Percentiles rank a stretch among this genome's conserved stretches.
phyloP scores from a whole-genome alignment of 2,888 invertebrate genomes.

The Cerastoderma edule region DNA sequence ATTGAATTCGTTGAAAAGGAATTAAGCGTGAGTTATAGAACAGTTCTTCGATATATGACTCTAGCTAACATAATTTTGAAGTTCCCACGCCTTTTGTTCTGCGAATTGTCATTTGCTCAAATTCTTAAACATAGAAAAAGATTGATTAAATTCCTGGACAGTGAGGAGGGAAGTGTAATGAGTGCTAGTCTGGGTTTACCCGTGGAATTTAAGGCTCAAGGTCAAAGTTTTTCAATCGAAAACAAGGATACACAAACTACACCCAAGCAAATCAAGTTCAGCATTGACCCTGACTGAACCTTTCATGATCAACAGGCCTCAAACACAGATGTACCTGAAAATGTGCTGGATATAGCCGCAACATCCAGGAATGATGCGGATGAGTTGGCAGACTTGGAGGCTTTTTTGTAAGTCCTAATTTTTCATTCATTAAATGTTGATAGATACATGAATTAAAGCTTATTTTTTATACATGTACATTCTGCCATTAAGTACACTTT shows the following conservation, averaged over 20 bases:
- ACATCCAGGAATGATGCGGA: slow-evolving; percentile 16
- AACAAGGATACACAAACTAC: slow-evolving; percentile 19
- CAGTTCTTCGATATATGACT: slow-evolving; percentile 29
- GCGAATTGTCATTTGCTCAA: slow-evolving; percentile 28
- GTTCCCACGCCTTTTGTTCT: slow-evolving; percentile 22
- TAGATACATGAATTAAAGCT: slow-evolving; percentile 9
- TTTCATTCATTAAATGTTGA: slow-evolving; percentile 11
- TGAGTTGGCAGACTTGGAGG: slow-evolving; percentile 9
- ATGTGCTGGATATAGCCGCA: slow-evolving; percentile 6
- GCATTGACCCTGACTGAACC: slow-evolving; percentile 10
- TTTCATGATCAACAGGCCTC: slow-evolving; percentile 13
- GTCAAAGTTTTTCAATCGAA: neutral
- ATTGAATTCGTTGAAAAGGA: slow-evolving; percentile 25
- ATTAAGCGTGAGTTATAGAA: slow-evolving; percentile 13
- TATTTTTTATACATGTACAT: slow-evolving; percentile 12
- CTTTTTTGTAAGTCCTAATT: slow-evolving; percentile 9
- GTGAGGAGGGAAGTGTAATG: slow-evolving; percentile 12
- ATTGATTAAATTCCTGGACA: slow-evolving; percentile 4
- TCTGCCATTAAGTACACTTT: slow-evolving; percentile 5
- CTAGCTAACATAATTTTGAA: slow-evolving; percentile 17
- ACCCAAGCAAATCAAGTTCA: slow-evolving; percentile 13
- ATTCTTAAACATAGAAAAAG: slow-evolving; percentile 25
- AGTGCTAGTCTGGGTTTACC: slow-evolving; percentile 23
- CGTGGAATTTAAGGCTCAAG: slow-evolving; percentile 11
- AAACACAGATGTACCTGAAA: slow-evolving; percentile 18